These are phyloP conservation scores for Emmelina monodactyla DNA, from an alignment of 2,888 invertebrate genomes.

Conservation along the genomic window DNA sequence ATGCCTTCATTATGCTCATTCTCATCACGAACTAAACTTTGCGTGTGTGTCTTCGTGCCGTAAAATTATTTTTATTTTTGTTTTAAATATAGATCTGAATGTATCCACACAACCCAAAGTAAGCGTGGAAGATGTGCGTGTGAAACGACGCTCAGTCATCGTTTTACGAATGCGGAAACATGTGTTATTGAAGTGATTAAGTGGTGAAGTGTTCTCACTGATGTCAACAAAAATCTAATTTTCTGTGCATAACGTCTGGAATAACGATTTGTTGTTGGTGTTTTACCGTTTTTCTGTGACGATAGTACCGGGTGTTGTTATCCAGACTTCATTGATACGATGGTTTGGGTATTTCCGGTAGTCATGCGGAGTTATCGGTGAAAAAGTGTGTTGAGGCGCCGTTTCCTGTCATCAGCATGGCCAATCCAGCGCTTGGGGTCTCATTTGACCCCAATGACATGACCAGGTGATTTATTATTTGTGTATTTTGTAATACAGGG, in stretches of 20 bases:
- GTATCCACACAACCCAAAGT: conserved; percentile 35
- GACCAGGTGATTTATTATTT: conserved; percentile 50
- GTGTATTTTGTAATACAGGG: neutral
- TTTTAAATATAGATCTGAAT: conserved; percentile 51
- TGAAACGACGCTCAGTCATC: conserved; percentile 30
- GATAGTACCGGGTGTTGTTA: conserved; percentile 4
- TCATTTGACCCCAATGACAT: conserved; percentile 75
- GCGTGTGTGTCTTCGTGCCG: conserved; percentile 44
- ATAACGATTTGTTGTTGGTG: conserved; percentile 19
- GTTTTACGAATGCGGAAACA: conserved; percentile 44
- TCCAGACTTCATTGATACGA: neutral
- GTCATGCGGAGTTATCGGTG: conserved; percentile 37
- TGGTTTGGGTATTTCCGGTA: conserved; percentile 33
- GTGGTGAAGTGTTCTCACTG: conserved; percentile 25
- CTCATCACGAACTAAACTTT: conserved; percentile 40
- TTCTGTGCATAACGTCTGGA: conserved; percentile 17
- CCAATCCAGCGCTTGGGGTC: conserved; percentile 67
- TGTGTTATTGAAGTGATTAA: conserved; percentile 60
- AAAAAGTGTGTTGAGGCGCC: conserved; percentile 23
- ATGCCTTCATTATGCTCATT: too few species aligned
- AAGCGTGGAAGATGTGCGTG: conserved; percentile 34
- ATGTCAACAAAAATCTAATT: conserved; percentile 26
- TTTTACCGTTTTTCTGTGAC: conserved; percentile 6
- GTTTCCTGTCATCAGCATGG: conserved; percentile 37
- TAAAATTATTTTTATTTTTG: conserved; percentile 50